Percentiles rank a stretch among this genome's conserved stretches.
phyloP scores from a whole-genome alignment of 2,888 invertebrate species.

The Tenthredo livida region DNA sequence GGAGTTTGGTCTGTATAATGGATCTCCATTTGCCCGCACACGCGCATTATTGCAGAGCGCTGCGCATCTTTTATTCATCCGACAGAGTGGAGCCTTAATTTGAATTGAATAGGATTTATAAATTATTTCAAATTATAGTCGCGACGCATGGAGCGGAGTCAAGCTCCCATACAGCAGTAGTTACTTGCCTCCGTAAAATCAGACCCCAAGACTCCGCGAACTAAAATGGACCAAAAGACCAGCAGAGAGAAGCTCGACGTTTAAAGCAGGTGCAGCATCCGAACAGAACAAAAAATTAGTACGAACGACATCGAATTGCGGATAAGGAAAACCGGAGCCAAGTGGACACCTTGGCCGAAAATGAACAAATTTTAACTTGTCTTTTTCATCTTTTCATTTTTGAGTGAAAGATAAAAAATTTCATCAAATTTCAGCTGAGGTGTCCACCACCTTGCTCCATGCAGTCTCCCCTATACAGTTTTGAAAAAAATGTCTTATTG shows the following conservation, averaged over 20 bases:
- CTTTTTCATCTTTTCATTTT: too few relatives aligned
- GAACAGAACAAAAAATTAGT: not conserved
- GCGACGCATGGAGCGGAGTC: slow-evolving; percentile 72
- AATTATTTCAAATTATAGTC: slow-evolving; percentile 78
- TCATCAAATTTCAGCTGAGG: too few relatives aligned
- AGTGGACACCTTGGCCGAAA: too few relatives aligned
- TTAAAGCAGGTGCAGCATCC: not conserved
- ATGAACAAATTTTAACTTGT: too few relatives aligned
- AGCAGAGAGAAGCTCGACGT: not conserved
- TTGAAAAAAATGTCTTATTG: not conserved
- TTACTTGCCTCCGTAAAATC: slow-evolving; percentile 28
- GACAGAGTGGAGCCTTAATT: slow-evolving; percentile 78
- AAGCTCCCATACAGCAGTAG: slow-evolving; percentile 27
- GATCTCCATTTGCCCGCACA: slow-evolving; percentile 69
- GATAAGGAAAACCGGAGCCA: not conserved
- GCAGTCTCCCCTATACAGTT: not conserved
- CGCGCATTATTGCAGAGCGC: slow-evolving; percentile 68
- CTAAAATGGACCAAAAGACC: not conserved
- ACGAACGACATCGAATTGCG: not conserved
- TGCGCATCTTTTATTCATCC: slow-evolving; percentile 78
- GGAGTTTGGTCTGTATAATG: slow-evolving; percentile 47
- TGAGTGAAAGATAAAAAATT: too few relatives aligned
- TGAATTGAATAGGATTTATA: slow-evolving; percentile 79
- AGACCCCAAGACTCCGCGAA: not conserved
- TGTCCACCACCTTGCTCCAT: too few relatives aligned